Evolutionary conservation across 2,113 vertebrate genomes (phyloP).

Genomic region (Salvelinus fontinalis): DNA sequence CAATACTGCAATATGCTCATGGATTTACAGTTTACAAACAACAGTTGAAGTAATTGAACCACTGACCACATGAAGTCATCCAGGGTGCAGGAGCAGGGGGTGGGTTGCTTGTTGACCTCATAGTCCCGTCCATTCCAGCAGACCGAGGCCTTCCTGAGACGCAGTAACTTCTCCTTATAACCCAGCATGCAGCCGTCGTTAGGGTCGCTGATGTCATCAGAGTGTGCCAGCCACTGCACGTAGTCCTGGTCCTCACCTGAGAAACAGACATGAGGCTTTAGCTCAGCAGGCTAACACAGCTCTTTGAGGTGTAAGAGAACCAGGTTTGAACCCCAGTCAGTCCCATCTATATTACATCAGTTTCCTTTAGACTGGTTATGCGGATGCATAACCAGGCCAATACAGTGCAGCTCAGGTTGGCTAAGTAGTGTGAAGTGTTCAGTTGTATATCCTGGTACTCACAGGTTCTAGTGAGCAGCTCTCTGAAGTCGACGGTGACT

Average conservation of each 20-base stretch:
- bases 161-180: constrained; percentile 85
- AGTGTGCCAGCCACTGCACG: constrained; percentile 89
- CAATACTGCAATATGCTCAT: no score
- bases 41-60: neutral
- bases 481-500: constrained; percentile 89
- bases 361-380: no score
- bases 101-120: constrained; percentile 75
- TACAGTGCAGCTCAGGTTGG: no score
- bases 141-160: constrained; percentile 84
- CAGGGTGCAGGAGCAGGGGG: constrained; percentile 82
- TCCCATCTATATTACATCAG: no score
- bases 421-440: no score
- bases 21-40: neutral
- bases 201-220: constrained; percentile 77
- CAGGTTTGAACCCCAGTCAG: no score
- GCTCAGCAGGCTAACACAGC: no score
- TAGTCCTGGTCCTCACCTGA: constrained; percentile 85
- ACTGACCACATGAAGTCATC: constrained; percentile 91
- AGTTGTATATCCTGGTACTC: neutral
- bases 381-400: no score
- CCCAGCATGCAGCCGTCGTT: constrained; percentile 89
- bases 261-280: no score
- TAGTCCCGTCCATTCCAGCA: constrained; percentile 91
- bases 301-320: no score
- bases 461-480: constrained; percentile 85